phyloP scores from a whole-genome alignment of 2,888 invertebrate species.

The Morpho helenor region DNA sequence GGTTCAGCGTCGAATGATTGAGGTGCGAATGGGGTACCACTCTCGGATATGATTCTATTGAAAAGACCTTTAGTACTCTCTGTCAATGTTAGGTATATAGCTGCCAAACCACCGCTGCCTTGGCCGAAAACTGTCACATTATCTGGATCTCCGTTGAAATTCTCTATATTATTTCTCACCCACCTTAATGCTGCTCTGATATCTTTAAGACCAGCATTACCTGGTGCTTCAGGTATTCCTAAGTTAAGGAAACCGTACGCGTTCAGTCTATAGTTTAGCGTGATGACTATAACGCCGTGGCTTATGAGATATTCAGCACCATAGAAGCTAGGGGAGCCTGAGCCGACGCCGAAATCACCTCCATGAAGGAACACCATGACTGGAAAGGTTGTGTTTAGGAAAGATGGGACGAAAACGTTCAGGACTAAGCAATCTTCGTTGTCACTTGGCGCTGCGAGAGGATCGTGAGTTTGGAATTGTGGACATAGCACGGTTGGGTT shows the following conservation, averaged over 20 bases:
- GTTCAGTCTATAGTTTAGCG: constrained; percentile 72
- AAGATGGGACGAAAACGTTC: constrained; percentile 59
- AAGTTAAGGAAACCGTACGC: constrained; percentile 69
- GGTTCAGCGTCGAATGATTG: constrained; percentile 57
- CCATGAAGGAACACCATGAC: constrained; percentile 74
- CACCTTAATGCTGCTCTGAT: constrained; percentile 67
- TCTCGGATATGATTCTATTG: constrained; percentile 61
- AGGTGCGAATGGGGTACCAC: constrained; percentile 57
- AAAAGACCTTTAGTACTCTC: constrained; percentile 62
- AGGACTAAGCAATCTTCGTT: constrained; percentile 70
- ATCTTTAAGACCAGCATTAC: constrained; percentile 71
- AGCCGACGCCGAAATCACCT: constrained; percentile 68
- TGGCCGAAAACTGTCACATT: constrained; percentile 71
- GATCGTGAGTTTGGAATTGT: constrained; percentile 60
- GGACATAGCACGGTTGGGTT: constrained; percentile 56
- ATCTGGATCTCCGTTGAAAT: constrained; percentile 59
- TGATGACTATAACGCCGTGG: constrained; percentile 64
- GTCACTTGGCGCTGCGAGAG: constrained; percentile 58
- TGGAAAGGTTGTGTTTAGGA: constrained; percentile 45
- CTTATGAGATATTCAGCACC: constrained; percentile 69
- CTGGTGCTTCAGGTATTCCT: constrained; percentile 59
- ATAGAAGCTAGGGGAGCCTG: constrained; percentile 58
- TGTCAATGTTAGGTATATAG: constrained; percentile 60
- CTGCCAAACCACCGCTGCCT: constrained; percentile 64
- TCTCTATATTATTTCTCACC: constrained; percentile 58